Percentiles rank a stretch among this genome's conserved stretches.
These are phyloP conservation scores for Drosophila trichaetosa DNA, from an alignment of 2,888 invertebrate species.

Conservation along the genomic window DNA sequence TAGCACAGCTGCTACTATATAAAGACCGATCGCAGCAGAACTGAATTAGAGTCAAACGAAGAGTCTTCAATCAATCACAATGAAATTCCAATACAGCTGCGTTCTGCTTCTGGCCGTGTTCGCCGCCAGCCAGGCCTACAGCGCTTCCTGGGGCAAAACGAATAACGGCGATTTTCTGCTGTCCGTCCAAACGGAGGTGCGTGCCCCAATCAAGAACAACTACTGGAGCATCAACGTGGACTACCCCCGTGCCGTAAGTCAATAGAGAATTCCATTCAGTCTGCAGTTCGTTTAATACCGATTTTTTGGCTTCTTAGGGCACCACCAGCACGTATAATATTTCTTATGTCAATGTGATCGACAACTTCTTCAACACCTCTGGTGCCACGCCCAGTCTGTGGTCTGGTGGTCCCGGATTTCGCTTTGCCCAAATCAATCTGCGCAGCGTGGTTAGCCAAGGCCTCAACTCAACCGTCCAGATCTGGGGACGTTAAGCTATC, in stretches of 20 bases:
- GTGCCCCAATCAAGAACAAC: constrained; percentile 16
- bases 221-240: constrained; percentile 51
- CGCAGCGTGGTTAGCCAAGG: constrained; percentile 54
- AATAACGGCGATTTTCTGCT: constrained; percentile 37
- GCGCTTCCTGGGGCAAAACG: constrained; percentile 59
- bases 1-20: constrained; percentile 30
- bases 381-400: constrained; percentile 63
- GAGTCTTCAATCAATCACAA: constrained; percentile 35
- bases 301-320: constrained; percentile 45
- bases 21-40: constrained; percentile 14
- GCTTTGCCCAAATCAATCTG: constrained; percentile 56
- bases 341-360: constrained; percentile 57
- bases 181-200: not conserved
- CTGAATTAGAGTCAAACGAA: constrained; percentile 12
- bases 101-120: constrained; percentile 65
- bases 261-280: not conserved
- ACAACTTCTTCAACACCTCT: constrained; percentile 72
- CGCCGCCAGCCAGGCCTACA: constrained; percentile 58
- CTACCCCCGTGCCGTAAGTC: constrained; percentile 62
- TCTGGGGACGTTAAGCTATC: constrained; percentile 60
- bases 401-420: constrained; percentile 67
- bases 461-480: constrained; percentile 71
- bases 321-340: constrained; percentile 46
- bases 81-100: constrained; percentile 60
- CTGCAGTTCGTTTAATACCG: not conserved